These are phyloP conservation scores for Premnoplex brunnescens DNA, from an alignment of 2,797 vertebrate species.

Conservation along the genomic window DNA sequence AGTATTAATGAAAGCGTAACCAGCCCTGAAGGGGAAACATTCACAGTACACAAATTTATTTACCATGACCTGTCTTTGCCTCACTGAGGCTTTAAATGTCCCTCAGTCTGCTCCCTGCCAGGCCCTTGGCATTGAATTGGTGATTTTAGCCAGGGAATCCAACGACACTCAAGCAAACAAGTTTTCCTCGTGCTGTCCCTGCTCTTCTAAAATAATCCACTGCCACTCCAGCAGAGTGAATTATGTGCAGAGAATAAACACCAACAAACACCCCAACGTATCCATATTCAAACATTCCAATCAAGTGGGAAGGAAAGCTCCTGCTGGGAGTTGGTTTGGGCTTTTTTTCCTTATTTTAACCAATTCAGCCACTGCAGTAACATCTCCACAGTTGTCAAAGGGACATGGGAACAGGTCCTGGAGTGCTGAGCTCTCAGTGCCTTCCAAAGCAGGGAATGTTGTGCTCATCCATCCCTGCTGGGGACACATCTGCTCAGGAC, in stretches of 20 bases:
- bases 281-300: neutral
- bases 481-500: slow-evolving; percentile 6
- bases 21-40: neutral
- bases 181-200: neutral
- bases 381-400: neutral
- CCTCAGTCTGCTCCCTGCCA: neutral
- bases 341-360: neutral
- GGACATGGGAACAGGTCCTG: neutral
- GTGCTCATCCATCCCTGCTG: slow-evolving; percentile 53
- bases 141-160: neutral
- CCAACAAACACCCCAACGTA: fast-evolving
- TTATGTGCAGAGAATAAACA: neutral
- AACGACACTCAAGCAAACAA: neutral
- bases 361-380: neutral
- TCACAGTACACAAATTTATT: neutral
- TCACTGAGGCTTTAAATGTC: neutral
- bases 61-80: fast-evolving
- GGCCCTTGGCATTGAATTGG: neutral
- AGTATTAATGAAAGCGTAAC: neutral
- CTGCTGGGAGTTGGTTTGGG: neutral
- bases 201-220: neutral
- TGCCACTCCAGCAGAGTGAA: neutral
- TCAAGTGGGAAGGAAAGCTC: neutral
- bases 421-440: neutral
- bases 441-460: slow-evolving; percentile 9